phyloP scores from a whole-genome alignment of 35 echinoderm and acorn worm genomes.

The Holothuria glaberrima region DNA sequence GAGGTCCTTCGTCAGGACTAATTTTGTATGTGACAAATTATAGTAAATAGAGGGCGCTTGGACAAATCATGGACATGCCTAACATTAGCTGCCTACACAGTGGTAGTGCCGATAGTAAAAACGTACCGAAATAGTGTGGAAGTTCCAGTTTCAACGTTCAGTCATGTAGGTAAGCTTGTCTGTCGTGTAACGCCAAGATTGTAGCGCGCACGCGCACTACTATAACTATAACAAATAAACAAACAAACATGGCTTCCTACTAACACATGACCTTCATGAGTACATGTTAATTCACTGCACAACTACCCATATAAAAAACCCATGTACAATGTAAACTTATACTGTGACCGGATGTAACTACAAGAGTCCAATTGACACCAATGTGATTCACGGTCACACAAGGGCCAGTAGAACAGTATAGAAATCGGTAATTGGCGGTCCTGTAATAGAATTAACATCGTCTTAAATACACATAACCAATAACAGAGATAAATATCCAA shows the following conservation, averaged over 20 bases:
- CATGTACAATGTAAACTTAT: conserved; percentile 5
- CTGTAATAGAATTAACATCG: conserved; percentile 12
- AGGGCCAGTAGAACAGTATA: conserved; percentile 4
- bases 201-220: too few species aligned
- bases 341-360: conserved; percentile 18
- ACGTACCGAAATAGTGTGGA: too few species aligned
- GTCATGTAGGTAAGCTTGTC: too few species aligned
- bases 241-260: not conserved
- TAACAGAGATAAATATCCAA: not conserved
- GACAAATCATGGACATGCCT: too few species aligned
- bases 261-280: not conserved
- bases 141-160: too few species aligned
- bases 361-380: not conserved
- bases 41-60: too few species aligned
- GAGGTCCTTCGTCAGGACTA: too few species aligned
- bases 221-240: not conserved
- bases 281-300: not conserved
- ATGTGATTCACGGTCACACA: conserved; percentile 34
- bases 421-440: not conserved
- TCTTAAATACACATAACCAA: not conserved
- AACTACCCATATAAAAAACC: too few species aligned
- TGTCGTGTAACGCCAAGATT: too few species aligned
- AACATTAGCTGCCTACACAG: too few species aligned
- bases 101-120: too few species aligned
- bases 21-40: too few species aligned